Conservation (phyloP, 2,797 vertebrate genomes). For the Sarcophilus harrisii region DNA sequence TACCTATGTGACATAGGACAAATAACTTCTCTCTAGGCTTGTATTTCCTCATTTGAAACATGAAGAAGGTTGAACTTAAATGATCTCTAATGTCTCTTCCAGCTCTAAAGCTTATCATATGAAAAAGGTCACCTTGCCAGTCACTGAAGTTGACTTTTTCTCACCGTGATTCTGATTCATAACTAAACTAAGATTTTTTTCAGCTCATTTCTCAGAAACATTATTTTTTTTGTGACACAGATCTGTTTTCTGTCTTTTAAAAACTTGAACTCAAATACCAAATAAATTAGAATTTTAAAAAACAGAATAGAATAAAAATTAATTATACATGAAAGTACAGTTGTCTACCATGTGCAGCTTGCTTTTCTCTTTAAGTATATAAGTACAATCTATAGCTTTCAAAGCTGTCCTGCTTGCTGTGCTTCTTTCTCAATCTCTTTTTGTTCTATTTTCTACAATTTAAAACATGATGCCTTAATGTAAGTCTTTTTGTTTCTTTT, state of each 20-base stretch:
- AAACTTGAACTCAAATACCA: background rate
- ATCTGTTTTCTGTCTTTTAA: background rate
- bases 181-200: background rate
- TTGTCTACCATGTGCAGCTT: background rate
- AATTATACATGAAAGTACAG: background rate
- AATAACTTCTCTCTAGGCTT: background rate
- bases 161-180: background rate
- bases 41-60: background rate
- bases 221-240: background rate
- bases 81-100: background rate
- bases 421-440: background rate
- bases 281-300: background rate
- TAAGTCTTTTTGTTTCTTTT: background rate
- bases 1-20: background rate
- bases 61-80: background rate
- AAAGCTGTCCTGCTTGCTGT: background rate
- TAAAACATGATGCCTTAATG: background rate
- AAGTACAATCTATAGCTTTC: background rate
- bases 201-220: background rate
- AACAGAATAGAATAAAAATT: background rate
- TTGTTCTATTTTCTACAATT: constrained; percentile 1
- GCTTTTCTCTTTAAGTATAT: constrained; percentile 1
- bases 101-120: background rate
- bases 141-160: background rate
- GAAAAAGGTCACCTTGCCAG: background rate